Evolutionary conservation across 2,888 invertebrate species (phyloP), one percentile per base, ranked within the genome.

Genomic region (Chrysina gloriosa): DNA sequence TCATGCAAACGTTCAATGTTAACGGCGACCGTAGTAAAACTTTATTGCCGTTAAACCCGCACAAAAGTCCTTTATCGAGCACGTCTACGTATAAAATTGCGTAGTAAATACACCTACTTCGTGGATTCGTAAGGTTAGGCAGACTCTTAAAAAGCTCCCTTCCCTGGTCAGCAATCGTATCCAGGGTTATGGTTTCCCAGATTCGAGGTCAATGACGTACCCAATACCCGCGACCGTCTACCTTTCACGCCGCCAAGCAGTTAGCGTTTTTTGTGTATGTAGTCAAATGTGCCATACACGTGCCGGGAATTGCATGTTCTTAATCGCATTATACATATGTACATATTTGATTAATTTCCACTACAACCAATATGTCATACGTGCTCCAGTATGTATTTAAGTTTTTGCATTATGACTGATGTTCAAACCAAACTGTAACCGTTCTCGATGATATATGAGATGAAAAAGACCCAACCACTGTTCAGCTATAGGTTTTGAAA

Each of bases 141-240:
- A 31, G n/a, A 31, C 31, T 31, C n/a, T 31, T n/a, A 3, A 31
- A 4, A n/a, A n/a, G n/a, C 1, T 31, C 31, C 2, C 3, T 31
- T 31, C 31, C 31, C n/a, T 31, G 7, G n/a, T n/a, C n/a, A n/a
- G n/a, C n/a, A n/a, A 31, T 31, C 31, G 31, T 3, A n/a, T n/a
- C 31, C 68, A 68, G 64, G 68, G 68, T 68, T 68, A 64, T 64
- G 54, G 56, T 54, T 68, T 63, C 63, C 68, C 56, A 36, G 39
- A 48, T 68, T 68, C 63, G 68, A 68, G 68, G 68, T 64, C 68
- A 64, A 45, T 64, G 68, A 64, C 68, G 68, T 54, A 63, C 14
- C 58, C 61, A 45, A 21, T 29, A 29, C 58, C 42, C 34, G 11
- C 14, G 25, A 27, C 19, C n/a, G 11, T 45, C 27, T 27, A 36